These are phyloP conservation scores for Chorisops tibialis DNA, from an alignment of 2,888 invertebrate species.

Conservation along the genomic window DNA sequence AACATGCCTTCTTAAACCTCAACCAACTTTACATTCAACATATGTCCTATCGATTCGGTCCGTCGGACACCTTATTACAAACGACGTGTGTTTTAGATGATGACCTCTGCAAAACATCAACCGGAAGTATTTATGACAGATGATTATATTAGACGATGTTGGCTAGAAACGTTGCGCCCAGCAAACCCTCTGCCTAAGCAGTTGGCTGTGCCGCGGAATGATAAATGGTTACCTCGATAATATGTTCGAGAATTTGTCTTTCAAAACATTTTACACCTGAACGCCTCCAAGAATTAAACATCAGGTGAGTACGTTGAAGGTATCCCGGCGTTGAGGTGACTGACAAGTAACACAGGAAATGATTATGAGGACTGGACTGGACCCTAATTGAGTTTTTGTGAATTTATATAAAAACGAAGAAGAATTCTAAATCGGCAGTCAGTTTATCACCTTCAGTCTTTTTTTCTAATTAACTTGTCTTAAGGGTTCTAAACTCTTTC, in stretches of 20 bases:
- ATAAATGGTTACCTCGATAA: slow-evolving; percentile 16
- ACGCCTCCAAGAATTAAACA: slow-evolving; percentile 18
- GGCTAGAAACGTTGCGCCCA: slow-evolving; percentile 2
- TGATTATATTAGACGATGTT: slow-evolving; percentile 26
- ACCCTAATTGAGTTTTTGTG: slow-evolving; percentile 17
- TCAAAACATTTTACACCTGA: slow-evolving; percentile 23
- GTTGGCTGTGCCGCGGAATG: slow-evolving; percentile 17
- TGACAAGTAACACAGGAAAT: slow-evolving; percentile 21
- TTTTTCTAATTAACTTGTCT: slow-evolving; percentile 11
- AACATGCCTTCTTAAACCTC: too few species aligned
- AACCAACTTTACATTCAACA: neutral
- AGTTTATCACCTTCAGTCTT: neutral
- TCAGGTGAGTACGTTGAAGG: neutral
- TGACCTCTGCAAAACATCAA: slow-evolving; percentile 31
- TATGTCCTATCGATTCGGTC: neutral
- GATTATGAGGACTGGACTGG: slow-evolving; percentile 15
- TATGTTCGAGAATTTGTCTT: slow-evolving; percentile 24
- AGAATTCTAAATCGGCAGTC: neutral
- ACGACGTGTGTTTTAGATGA: slow-evolving; percentile 11
- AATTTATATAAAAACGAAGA: neutral
- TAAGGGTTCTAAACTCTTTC: slow-evolving; percentile 4
- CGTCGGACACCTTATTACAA: too few species aligned
- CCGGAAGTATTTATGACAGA: slow-evolving; percentile 34
- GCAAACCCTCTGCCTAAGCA: slow-evolving; percentile 5
- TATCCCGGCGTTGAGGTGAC: neutral